Base-by-base conservation (phyloP, 2,113 vertebrate species). In the Pterocles gutturalis region DNA sequence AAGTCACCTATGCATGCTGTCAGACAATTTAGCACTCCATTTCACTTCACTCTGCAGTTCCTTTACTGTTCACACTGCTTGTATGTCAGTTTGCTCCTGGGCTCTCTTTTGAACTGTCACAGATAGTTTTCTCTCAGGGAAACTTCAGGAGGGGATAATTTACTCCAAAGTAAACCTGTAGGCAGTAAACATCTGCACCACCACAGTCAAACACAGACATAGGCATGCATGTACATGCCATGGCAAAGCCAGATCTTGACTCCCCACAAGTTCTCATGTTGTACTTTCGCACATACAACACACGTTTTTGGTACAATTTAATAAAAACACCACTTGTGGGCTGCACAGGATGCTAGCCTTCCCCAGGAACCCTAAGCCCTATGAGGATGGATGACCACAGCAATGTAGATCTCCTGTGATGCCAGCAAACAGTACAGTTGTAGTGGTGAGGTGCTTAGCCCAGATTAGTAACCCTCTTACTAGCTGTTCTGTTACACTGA, bases 1-100 rank as follows among this genome's bases (percentile, higher is more conserved):
- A 70, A 73, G 69, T 77, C 83, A 87, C 80, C 80, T 83, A n/a
- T 91, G 58, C 77, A 62, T 71, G 43, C 90, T 94, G 94, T 85
- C 90, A 93, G 82, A 91, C 60, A 93, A 8, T 73, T 85, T 79
- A 62, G 51, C 65, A 76, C 82, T 93, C 25, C 51, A 20, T 83
- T 72, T 83, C 91, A 46, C 41, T 83, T 87, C 60, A 41, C 29
- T 73, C 77, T 85, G 92, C 57, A 78, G 21, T 78, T 91, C 84
- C 45, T 5, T 31, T 13, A 36, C 76, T 87, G 64, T 89, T 91
- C 87, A 55, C 65, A 71, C 17, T 80, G 22, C 71, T 64, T 54
- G 28, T 11, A n/a, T 72, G 55, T 71, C 88, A 65, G 26, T 41
- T 95, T 85, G 87, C 53, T 79, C 70, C 87, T 90, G 75, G 73